phyloP scores from a whole-genome alignment of 2,888 invertebrate species.

The Lepidocyrtoides sp. region DNA sequence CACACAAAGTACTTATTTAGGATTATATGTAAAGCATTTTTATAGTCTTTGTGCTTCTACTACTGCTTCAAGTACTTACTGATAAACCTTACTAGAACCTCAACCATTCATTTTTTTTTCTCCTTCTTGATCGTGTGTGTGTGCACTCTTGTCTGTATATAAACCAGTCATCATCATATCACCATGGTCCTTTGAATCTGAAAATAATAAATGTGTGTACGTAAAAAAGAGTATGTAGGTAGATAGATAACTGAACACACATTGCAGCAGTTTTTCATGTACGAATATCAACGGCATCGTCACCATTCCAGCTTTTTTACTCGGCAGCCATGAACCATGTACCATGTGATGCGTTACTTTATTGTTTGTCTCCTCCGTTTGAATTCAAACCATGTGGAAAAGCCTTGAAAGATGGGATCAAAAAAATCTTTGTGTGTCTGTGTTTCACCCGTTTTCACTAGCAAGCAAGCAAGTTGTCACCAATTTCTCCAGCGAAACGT shows the following conservation, averaged over 20 bases:
- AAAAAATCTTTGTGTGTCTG: constrained; percentile 53
- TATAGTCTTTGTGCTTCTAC: neutral
- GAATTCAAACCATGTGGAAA: constrained; percentile 77
- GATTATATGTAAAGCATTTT: neutral
- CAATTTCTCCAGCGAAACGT: constrained; percentile 61
- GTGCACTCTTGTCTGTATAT: too few species aligned
- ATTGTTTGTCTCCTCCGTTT: constrained; percentile 70
- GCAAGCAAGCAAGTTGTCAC: constrained; percentile 57
- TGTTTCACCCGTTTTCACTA: constrained; percentile 47
- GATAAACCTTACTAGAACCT: neutral
- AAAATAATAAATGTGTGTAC: constrained; percentile 30
- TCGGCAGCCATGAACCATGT: constrained; percentile 33
- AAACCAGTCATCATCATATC: constrained; percentile 31
- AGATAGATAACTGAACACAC: neutral
- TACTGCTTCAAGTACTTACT: neutral
- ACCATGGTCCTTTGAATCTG: constrained; percentile 39
- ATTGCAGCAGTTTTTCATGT: neutral
- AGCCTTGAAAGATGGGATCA: constrained; percentile 78
- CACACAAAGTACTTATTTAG: constrained; percentile 18
- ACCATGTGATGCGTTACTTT: constrained; percentile 35
- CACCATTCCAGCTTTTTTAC: neutral
- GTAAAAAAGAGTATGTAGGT: neutral
- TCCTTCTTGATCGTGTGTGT: neutral
- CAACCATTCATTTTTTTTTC: neutral
- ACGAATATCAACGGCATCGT: neutral